Percentiles rank a stretch among this genome's conserved stretches.
These are phyloP conservation scores for Archilochus colubris DNA, from an alignment of 2,113 vertebrate species.

Conservation along the genomic window DNA sequence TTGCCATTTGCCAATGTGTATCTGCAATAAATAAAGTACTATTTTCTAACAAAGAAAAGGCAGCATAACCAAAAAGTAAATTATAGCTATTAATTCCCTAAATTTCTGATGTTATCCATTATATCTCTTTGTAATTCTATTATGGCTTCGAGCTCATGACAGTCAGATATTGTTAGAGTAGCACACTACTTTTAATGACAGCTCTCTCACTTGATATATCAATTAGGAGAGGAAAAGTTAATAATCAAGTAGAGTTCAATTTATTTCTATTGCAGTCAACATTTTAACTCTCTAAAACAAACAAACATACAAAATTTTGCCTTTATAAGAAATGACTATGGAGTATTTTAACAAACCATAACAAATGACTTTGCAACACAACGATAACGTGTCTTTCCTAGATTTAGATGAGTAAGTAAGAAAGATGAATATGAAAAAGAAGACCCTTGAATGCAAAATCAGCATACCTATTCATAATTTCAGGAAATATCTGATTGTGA, in stretches of 20 bases:
- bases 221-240: not conserved
- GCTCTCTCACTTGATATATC: not conserved
- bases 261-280: not conserved
- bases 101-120: not conserved
- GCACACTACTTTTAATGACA: slow-evolving; percentile 6
- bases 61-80: slow-evolving; percentile 10
- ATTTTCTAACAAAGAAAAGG: not conserved
- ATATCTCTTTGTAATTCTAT: not conserved
- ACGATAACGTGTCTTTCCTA: not conserved
- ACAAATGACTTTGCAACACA: not conserved
- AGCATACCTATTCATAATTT: not conserved
- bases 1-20: not conserved
- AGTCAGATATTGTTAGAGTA: not conserved
- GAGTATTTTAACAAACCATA: not conserved
- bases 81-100: slow-evolving; percentile 20
- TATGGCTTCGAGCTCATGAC: not conserved
- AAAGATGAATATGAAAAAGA: not conserved
- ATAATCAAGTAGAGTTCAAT: not conserved
- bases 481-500: not conserved
- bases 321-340: not conserved
- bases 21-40: not conserved
- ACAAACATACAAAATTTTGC: not conserved
- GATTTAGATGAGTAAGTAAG: not conserved
- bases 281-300: slow-evolving; percentile 17
- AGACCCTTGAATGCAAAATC: not conserved